Evolutionary conservation across 2,888 invertebrate species (phyloP), one percentile per base, ranked within the genome.

Genomic region (Andrena bicolor): DNA sequence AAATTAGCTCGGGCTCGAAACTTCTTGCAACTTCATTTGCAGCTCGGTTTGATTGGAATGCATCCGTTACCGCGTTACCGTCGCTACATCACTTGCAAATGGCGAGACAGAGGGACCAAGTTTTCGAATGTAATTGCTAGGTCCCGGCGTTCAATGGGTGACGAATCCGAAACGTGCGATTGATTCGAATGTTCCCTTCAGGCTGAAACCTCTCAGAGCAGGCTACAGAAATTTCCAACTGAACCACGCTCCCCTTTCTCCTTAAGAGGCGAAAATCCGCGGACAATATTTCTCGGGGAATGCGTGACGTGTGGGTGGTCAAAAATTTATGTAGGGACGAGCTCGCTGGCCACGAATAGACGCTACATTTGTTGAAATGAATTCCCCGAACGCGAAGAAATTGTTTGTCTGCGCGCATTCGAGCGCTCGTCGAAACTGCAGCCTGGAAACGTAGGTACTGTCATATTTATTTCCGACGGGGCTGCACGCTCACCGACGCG

Each of bases 391-490:
- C 30, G 41, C 7, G 16, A 32, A 56, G 35, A 7, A 8, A 28
- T 41, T 7, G 56, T 48, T 53, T 20, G 63, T 13, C 20, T 23
- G 64, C 41, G 77, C 41, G 63, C 70, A 56, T 23, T 63, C 49
- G 65, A 35, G 65, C 60, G 75, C 65, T 58, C 26, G 20, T 28
- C 35, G 53, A 41, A 30, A 60, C 75, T 51, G 28, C 49, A 2
- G 26, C 23, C 76, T 51, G 76, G 77, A 48, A 78, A 66, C 51
- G 35, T 41, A 41, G 41, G 41, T 60, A 41, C 66, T 61, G 77
- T 76, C 77, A 53, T 78, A 78, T 79, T 76, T 76, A 79, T 76
- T 65, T 76, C 58, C 69, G 41, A 41, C 32, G 6, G 13, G 23
- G 16, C 16, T 28, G 49, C 63, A 28, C 41, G 35, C 20, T 53